phyloP scores from a whole-genome alignment of 1,140 invertebrate genomes.

The Copidosoma floridanum region DNA sequence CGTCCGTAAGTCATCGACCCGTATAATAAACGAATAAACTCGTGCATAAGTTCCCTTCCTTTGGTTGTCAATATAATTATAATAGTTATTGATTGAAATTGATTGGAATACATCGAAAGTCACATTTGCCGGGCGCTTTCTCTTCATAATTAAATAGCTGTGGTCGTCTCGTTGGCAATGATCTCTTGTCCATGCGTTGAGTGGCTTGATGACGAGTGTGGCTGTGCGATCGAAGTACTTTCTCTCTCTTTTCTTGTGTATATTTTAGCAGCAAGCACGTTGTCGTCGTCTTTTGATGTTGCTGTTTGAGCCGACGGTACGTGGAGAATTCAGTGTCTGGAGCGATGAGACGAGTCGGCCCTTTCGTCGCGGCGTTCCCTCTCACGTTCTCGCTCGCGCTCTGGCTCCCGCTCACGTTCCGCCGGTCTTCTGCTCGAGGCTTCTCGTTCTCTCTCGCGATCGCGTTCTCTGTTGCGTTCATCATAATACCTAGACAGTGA shows the following conservation, averaged over 20 bases:
- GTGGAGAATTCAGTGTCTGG: conserved; percentile 61
- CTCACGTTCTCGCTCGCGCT: conserved; percentile 65
- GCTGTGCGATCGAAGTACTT: too few relatives aligned
- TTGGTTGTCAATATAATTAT: conserved; percentile 22
- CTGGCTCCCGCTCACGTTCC: conserved; percentile 62
- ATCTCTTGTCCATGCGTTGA: too few relatives aligned
- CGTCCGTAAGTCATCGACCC: too few relatives aligned
- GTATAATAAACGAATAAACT: conserved; percentile 24
- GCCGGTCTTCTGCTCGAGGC: conserved; percentile 50
- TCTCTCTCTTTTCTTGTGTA: too few relatives aligned
- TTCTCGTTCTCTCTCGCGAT: conserved; percentile 56
- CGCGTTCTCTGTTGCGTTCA: conserved; percentile 73
- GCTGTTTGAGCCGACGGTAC: too few relatives aligned
- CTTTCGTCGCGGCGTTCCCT: conserved; percentile 68
- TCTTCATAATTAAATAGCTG: too few relatives aligned
- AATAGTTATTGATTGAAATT: conserved; percentile 24
- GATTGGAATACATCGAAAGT: conserved; percentile 19
- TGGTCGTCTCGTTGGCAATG: too few relatives aligned
- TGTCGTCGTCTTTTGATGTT: too few relatives aligned
- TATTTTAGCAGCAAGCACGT: too few relatives aligned
- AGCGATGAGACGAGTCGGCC: conserved; percentile 65
- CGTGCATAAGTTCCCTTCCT: conserved; percentile 19
- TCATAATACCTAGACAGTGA: conserved; percentile 72
- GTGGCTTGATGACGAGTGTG: too few relatives aligned
- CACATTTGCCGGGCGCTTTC: conserved; percentile 13